A percentile compares a stretch with the other conserved stretches of the same genome.
Conservation (phyloP, 2,113 vertebrate genomes). For the Circaetus gallicus region DNA sequence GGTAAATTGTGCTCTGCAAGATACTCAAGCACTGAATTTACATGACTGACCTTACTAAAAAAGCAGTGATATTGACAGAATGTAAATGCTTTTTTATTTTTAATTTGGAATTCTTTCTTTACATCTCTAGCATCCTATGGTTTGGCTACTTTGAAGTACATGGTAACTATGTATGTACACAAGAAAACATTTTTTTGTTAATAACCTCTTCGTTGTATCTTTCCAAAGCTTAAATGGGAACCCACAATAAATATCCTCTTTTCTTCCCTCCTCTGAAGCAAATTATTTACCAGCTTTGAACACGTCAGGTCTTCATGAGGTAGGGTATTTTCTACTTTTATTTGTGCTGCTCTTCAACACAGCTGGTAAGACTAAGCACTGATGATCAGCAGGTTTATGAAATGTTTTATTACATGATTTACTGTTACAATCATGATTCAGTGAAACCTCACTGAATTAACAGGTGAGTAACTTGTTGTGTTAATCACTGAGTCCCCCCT, state of each 20-base stretch:
- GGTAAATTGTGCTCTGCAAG: background rate
- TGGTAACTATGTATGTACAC: background rate
- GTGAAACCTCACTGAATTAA: background rate
- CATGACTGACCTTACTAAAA: background rate
- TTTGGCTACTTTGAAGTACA: background rate
- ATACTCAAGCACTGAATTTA: background rate
- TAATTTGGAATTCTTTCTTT: background rate
- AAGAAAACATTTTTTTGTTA: background rate
- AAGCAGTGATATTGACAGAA: background rate
- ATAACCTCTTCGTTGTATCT: background rate
- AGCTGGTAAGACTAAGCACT: background rate
- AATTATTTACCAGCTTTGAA: background rate
- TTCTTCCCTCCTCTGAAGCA: background rate
- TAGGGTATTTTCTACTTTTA: background rate
- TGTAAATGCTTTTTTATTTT: background rate
- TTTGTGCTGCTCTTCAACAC: background rate
- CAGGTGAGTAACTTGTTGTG: background rate
- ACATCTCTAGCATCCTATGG: background rate
- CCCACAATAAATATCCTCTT: background rate
- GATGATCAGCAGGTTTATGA: background rate
- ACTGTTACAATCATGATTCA: background rate
- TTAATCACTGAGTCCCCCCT: background rate
- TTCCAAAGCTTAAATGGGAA: background rate
- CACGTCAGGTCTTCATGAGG: background rate
- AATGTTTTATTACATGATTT: background rate